Evolutionary conservation across 30 jellyfish, hydroid and myxozoan genomes (phyloP).

Genomic region (Aurelia coerulea): DNA sequence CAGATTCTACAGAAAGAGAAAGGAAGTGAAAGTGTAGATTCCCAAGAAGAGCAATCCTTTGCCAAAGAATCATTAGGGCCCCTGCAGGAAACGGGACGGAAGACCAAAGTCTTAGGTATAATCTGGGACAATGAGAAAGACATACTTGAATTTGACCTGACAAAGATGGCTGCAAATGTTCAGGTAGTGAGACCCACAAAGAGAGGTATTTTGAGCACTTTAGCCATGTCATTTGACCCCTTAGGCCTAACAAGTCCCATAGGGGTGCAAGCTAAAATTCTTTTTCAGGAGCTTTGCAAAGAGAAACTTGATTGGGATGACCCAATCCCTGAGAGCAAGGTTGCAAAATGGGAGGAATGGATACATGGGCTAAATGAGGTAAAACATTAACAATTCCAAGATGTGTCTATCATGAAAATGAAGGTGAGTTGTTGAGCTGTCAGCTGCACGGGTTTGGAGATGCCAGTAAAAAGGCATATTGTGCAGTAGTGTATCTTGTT

Average conservation of each 20-base stretch:
- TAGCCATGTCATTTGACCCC: conserved; percentile 21
- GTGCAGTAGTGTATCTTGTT: conserved; percentile 40
- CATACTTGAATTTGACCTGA: conserved; percentile 7
- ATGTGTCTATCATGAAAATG: conserved; percentile 3
- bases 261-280: conserved; percentile 7
- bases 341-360: conserved; percentile 29
- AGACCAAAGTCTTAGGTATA: conserved; percentile 29
- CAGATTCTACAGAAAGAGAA: conserved; percentile 26
- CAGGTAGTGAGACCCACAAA: conserved; percentile 37
- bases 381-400: conserved; percentile 11
- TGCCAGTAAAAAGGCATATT: conserved; percentile 39
- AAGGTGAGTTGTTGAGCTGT: conserved; percentile 39
- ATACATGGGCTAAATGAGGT: conserved; percentile 27
- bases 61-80: conserved; percentile 51
- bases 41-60: conserved; percentile 14
- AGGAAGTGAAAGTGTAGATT: conserved; percentile 4
- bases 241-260: conserved; percentile 8
- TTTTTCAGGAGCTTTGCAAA: conserved; percentile 28
- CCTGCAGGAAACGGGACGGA: conserved; percentile 14
- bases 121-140: conserved; percentile 41
- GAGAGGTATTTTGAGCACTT: conserved; percentile 28
- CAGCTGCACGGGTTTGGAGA: conserved; percentile 41
- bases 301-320: conserved; percentile 44
- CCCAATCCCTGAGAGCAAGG: conserved; percentile 38
- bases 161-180: background rate